These are phyloP conservation scores for Sminthurinus signatus DNA, from an alignment of 1,140 invertebrate species.

Conservation along the genomic window DNA sequence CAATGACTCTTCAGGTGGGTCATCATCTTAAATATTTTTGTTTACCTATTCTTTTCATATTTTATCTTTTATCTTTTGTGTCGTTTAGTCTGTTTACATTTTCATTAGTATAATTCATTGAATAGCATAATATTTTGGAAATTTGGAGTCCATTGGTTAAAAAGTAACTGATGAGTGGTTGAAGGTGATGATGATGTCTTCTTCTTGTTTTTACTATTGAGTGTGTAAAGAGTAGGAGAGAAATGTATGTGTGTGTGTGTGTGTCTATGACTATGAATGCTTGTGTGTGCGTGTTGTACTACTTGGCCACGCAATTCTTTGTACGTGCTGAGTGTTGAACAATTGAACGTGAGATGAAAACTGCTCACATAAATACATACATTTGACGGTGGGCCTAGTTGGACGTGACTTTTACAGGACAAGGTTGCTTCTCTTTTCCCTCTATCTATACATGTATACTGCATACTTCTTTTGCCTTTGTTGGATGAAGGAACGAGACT, in stretches of 20 bases:
- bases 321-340: constrained; percentile 12
- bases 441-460: background rate
- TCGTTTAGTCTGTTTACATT: no score
- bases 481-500: no score
- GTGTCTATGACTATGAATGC: background rate
- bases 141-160: no score
- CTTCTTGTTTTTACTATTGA: no score
- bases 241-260: background rate
- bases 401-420: constrained; percentile 14
- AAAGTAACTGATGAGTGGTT: no score
- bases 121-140: no score
- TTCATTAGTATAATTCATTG: no score
- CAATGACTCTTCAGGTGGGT: constrained; percentile 63
- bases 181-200: no score
- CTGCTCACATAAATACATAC: constrained; percentile 13
- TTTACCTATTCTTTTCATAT: no score
- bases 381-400: constrained; percentile 4
- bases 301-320: constrained; percentile 1
- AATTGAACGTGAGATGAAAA: constrained; percentile 21
- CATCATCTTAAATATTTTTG: background rate
- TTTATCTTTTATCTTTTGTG: no score
- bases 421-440: constrained; percentile 1
- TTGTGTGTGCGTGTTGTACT: background rate
- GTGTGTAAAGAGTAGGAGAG: no score
- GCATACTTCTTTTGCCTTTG: no score